Evolutionary conservation across 2,797 vertebrate genomes (phyloP), one percentile per base, ranked within the genome.

Genomic region (Pterois miles): DNA sequence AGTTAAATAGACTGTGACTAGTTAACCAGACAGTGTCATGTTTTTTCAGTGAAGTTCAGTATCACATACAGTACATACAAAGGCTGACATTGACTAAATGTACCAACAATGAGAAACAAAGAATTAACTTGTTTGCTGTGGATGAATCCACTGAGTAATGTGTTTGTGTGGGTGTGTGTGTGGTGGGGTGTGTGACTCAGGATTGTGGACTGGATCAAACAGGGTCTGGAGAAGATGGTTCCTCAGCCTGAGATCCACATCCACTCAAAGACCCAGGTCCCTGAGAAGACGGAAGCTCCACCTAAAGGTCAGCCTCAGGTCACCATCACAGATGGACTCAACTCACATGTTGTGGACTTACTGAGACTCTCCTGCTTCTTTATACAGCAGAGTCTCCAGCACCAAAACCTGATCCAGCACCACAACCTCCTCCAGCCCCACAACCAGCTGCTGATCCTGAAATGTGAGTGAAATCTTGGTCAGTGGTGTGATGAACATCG

Each of bases 201-300:
- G 20, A 86, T 96, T 80, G 89, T 96, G 0, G 86, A 90, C 6
- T 96, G 96, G 95, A 83, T 96, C 25, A 96, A 95, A 73, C 91
- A 94, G 0, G 92, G 94, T 0, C 86, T 96, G 2, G 95, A 94
- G 88, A 96, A 94, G 80, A 91, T 96, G 52, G 89, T 96, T 52
- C 96, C 96, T 25, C 94, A 96, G 56, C 96, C 95, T 6, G 92
- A 94, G 63, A 18, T 54, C 5, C 66, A 73, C 1, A n/a, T 79
- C 31, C 76, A 6, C 1, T 10, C 69, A 10, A 89, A 88, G 81
- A 58, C 75, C 4, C 91, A 93, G 0, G 22, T 25, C 36, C 31
- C n/a, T 0, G 38, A 70, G 14, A 89, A 83, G 57, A 80, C 66
- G 20, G 89, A 92, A 6, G n/a, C 78, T 50, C 4, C 46, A 3